These are phyloP conservation scores for Saimiri boliviensis DNA, from an alignment of 2,113 vertebrate species.

Conservation along the genomic window DNA sequence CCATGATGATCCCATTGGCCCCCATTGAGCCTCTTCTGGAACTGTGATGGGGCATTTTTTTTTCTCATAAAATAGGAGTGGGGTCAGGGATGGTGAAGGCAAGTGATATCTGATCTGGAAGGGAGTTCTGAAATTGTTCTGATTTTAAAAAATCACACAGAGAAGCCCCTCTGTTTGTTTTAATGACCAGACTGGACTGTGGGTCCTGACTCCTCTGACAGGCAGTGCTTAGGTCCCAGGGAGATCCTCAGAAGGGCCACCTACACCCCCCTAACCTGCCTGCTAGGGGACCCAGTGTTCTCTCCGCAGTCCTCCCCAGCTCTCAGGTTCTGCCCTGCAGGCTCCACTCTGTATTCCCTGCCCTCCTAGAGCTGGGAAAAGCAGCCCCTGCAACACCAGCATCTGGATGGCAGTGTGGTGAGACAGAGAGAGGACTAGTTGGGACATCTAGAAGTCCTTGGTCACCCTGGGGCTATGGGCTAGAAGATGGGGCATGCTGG, in stretches of 20 bases:
- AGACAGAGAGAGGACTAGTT: background rate
- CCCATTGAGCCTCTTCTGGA: background rate
- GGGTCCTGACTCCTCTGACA: background rate
- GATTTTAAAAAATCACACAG: background rate
- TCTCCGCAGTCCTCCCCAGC: background rate
- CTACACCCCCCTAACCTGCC: background rate
- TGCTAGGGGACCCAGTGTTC: background rate
- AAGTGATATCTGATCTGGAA: background rate
- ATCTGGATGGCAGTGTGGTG: background rate
- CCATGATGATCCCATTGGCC: rapidly evolving
- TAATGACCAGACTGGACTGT: background rate
- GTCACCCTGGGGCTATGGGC: background rate
- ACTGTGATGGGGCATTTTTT: background rate
- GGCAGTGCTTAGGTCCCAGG: background rate
- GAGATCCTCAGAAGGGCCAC: background rate
- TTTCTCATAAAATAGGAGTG: background rate
- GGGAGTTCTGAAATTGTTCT: background rate
- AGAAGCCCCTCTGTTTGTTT: background rate
- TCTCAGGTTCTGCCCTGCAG: background rate
- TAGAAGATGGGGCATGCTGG: background rate
- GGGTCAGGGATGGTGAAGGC: background rate
- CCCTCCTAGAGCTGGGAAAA: background rate
- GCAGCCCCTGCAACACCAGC: background rate
- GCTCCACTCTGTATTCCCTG: background rate
- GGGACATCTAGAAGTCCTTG: background rate